Evolutionary conservation across 2,888 invertebrate genomes (phyloP).

Genomic region (Oscheius sp.): DNA sequence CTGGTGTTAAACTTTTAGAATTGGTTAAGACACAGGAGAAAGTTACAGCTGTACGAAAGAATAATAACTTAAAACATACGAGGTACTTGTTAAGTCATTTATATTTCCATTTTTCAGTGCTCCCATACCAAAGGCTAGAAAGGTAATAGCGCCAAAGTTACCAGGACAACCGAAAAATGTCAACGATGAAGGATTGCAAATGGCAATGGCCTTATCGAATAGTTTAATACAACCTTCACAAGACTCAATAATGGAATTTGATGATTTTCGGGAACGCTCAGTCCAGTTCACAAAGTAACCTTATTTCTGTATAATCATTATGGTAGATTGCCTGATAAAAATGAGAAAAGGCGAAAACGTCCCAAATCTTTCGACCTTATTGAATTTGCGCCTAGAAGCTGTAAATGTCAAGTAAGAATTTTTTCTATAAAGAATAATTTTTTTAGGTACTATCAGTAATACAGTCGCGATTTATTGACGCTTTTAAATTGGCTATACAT

Average conservation of each 20-base stretch:
- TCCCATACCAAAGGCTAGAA: conserved; percentile 20
- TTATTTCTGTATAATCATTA: not conserved
- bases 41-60: conserved; percentile 25
- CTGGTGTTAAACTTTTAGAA: conserved; percentile 25
- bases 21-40: conserved; percentile 35
- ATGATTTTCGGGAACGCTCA: conserved; percentile 3
- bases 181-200: conserved; percentile 29
- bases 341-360: conserved; percentile 40
- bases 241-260: not conserved
- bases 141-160: conserved; percentile 26
- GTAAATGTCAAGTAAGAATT: conserved; percentile 44
- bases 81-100: conserved; percentile 3
- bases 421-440: not conserved
- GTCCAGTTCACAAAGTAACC: conserved; percentile 33
- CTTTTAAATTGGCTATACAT: conserved; percentile 33
- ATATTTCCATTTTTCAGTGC: conserved; percentile 27
- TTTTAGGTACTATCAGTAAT: conserved; percentile 33
- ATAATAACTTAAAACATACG: conserved; percentile 32
- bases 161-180: conserved; percentile 31
- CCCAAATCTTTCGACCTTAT: conserved; percentile 54
- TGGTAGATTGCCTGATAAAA: conserved; percentile 28
- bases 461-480: conserved; percentile 39
- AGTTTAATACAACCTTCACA: not conserved
- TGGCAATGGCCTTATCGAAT: conserved; percentile 28
- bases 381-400: conserved; percentile 51